Evolutionary conservation across 2,797 vertebrate genomes (phyloP).

Genomic region (Dromococcyx pavoninus): DNA sequence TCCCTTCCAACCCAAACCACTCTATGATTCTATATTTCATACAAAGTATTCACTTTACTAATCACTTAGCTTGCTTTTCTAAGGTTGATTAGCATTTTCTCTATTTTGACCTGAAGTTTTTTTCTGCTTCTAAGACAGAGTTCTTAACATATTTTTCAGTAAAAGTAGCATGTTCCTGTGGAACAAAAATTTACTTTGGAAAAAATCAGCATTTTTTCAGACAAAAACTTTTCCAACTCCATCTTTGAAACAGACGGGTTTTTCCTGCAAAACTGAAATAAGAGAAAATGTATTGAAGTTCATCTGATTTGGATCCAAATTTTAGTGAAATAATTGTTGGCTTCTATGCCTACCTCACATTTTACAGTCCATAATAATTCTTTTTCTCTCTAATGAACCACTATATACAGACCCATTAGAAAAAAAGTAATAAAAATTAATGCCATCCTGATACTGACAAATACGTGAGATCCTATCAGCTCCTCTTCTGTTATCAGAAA

Average conservation of each 20-base stretch:
- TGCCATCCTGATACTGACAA: neutral
- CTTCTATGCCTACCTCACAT: neutral
- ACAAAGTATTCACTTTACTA: neutral
- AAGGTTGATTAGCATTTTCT: neutral
- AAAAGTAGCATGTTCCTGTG: neutral
- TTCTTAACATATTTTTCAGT: neutral
- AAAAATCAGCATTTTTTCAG: neutral
- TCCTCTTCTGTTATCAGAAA: neutral
- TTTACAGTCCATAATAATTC: neutral
- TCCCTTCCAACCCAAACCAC: too few species aligned
- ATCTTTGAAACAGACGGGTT: neutral
- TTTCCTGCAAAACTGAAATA: neutral
- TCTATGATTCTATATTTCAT: neutral
- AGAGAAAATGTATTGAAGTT: neutral
- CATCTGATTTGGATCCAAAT: neutral
- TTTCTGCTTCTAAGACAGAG: neutral
- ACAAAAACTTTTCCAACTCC: neutral
- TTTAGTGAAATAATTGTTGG: neutral
- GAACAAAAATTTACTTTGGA: neutral
- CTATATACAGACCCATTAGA: neutral
- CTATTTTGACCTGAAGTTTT: neutral
- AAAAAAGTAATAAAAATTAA: slow-evolving; percentile 15
- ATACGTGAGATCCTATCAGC: neutral
- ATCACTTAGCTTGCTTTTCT: neutral
- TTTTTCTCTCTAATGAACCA: neutral